phyloP scores from a whole-genome alignment of 1,140 invertebrate species.

The Sarcophaga bullata region DNA sequence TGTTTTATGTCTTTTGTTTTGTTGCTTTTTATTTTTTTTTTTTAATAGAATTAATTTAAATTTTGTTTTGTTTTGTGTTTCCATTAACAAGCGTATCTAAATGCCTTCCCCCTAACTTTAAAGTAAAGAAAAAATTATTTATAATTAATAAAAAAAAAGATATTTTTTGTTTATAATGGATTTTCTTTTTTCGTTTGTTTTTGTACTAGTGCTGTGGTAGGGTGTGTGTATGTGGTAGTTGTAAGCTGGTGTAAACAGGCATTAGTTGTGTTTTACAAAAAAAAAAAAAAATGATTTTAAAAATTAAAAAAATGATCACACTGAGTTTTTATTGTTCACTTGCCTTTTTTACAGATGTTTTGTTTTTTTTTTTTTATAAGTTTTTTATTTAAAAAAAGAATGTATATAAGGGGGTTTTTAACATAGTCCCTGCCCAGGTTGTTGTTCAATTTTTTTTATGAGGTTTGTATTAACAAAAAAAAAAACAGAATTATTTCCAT shows the following conservation, averaged over 20 bases:
- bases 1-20: neutral
- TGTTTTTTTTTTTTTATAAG: neutral
- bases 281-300: neutral
- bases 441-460: neutral
- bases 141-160: neutral
- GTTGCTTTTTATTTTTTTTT: neutral
- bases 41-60: neutral
- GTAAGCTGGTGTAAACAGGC: no score
- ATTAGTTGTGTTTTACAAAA: constrained; percentile 18
- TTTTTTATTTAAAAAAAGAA: neutral
- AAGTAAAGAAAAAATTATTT: constrained; percentile 19
- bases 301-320: constrained; percentile 15
- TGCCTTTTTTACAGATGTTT: no score
- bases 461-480: neutral
- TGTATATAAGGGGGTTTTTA: neutral
- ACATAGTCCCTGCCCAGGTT: neutral
- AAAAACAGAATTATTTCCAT: no score
- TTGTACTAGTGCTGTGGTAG: neutral
- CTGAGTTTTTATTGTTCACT: neutral
- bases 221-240: neutral
- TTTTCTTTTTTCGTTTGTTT: neutral
- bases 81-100: constrained; percentile 31
- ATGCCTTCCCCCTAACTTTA: constrained; percentile 39
- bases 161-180: constrained; percentile 8
- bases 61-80: neutral